Base-by-base conservation (phyloP, 2,113 vertebrate genomes). In the Cercopithecus mona region DNA sequence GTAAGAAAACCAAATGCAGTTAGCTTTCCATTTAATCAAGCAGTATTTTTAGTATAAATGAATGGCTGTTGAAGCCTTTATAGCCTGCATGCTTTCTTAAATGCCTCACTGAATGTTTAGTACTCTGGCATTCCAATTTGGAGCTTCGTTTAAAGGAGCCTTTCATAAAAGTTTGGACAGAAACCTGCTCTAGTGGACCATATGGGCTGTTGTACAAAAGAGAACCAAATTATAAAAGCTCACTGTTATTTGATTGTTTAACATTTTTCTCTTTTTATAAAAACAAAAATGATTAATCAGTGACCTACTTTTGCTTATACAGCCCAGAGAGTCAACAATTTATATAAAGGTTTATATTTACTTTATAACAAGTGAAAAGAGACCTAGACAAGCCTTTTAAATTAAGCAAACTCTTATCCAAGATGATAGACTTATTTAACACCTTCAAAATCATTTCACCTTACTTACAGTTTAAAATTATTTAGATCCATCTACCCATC, bases 31-130 rank as follows among this genome's bases (percentile, higher is more conserved):
- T 97, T 93, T 73, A 97, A 92, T 96, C 90, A 88, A 93, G 68
- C 84, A 80, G 83, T 84, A 52, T 96, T 96, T 96, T 92, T 50
- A 83, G 90, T 79, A 55, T 87, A 93, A 96, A 95, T 96, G 92
- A 93, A 91, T 92, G 80, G 68, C 97, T 93, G 66, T 88, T 96
- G 95, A 96, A 97, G 75, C 30, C 92, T 97, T 97, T 97, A 79
- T 95, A 80, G 88, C 61, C 90, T 6, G 25, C 57, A 20, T 40
- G 97, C 91, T 88, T 91, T 82, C 93, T 93, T 94, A 97, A 94
- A 94, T 73, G 81, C 92, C 84, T 93, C 83, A 76, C 82, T 98
- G 96, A 97, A 97, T 96, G 95, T 97, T 95, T 97, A 97, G 84
- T 96, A 91, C 17, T 5, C 75, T 96, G 92, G 97, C 90, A 93